Evolutionary conservation across 2,888 invertebrate species (phyloP).

Genomic region (Blera fallax): DNA sequence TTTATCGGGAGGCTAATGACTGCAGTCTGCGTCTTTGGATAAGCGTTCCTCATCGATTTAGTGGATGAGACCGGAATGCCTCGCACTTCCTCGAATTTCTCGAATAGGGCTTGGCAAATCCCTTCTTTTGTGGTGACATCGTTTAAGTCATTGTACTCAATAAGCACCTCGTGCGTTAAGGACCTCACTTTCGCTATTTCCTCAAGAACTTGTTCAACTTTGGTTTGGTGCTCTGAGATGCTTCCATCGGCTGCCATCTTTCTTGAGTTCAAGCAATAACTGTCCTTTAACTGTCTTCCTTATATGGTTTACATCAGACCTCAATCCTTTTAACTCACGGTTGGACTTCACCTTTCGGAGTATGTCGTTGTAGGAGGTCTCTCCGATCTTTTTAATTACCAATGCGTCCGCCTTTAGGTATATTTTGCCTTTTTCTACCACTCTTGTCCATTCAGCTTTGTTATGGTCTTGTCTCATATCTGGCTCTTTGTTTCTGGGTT

Average conservation of each 20-base stretch:
- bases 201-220: not conserved
- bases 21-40: not conserved
- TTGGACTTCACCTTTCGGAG: too few species aligned
- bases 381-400: too few species aligned
- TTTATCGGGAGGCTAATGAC: too few species aligned
- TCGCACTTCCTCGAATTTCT: not conserved
- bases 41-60: not conserved
- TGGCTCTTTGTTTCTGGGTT: too few species aligned
- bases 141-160: not conserved
- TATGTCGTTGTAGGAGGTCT: too few species aligned
- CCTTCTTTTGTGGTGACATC: not conserved
- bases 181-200: not conserved
- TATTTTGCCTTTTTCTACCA: too few species aligned
- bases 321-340: too few species aligned
- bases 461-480: too few species aligned
- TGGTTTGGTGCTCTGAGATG: not conserved
- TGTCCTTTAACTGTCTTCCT: not conserved
- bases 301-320: not conserved
- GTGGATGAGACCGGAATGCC: not conserved
- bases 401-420: too few species aligned
- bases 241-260: not conserved
- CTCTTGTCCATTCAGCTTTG: too few species aligned
- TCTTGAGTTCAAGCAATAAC: not conserved
- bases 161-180: not conserved
- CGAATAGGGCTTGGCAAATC: too few species aligned